Conservation (phyloP, 2,113 vertebrate genomes). For the Psammodynastes pulverulentus region DNA sequence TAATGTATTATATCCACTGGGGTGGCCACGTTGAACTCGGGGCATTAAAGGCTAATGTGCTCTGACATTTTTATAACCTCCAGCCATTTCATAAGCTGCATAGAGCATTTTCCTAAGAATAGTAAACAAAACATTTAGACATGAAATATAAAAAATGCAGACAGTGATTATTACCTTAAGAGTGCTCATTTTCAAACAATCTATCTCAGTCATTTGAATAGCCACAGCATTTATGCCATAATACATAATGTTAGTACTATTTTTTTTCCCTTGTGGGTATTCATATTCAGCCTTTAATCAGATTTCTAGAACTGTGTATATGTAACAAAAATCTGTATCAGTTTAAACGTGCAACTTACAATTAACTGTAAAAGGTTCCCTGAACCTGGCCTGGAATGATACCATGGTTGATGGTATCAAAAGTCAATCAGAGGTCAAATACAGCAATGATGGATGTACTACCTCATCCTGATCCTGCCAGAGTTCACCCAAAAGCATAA, state of each 20-base stretch:
- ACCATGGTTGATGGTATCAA: not conserved
- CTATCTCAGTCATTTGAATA: not conserved
- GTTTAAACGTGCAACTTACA: not conserved
- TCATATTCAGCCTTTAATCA: not conserved
- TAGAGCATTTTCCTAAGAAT: not conserved
- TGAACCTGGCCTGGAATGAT: not conserved
- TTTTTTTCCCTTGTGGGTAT: not conserved
- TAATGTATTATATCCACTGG: not conserved
- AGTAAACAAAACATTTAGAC: not conserved
- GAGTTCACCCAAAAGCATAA: not conserved
- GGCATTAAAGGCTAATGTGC: not conserved
- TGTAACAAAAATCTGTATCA: not conserved
- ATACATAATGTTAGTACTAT: not conserved
- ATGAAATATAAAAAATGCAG: not conserved
- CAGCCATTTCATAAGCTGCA: not conserved
- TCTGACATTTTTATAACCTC: not conserved
- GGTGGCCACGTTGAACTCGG: not conserved
- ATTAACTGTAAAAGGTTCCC: not conserved
- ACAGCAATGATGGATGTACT: not conserved
- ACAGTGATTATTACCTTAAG: not conserved
- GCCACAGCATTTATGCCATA: not conserved
- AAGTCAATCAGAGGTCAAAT: not conserved
- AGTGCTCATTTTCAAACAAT: not conserved
- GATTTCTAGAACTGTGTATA: not conserved
- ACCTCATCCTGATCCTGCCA: not conserved